Percentiles rank a stretch among this genome's conserved stretches.
phyloP scores from a whole-genome alignment of 2,888 invertebrate species.

The Leucozona laternaria region DNA sequence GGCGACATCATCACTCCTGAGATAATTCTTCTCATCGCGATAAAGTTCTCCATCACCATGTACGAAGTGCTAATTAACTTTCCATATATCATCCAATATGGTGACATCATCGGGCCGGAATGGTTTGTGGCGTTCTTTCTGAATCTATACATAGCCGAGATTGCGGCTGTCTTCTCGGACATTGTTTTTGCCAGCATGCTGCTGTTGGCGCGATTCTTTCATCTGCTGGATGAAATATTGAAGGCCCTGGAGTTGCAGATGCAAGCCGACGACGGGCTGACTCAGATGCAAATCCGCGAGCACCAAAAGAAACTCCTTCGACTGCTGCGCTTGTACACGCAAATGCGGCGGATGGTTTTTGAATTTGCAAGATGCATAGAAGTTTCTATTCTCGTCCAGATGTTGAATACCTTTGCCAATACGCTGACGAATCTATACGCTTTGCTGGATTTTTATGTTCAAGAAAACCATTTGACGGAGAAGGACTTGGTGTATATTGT shows the following conservation, averaged over 20 bases:
- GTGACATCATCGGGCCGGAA: constrained; percentile 74
- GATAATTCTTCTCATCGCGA: constrained; percentile 51
- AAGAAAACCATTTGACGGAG: constrained; percentile 11
- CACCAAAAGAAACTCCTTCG: constrained; percentile 29
- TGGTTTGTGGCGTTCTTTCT: constrained; percentile 78
- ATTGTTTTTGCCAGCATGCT: constrained; percentile 78
- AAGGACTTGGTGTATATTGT: constrained; percentile 50
- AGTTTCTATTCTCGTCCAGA: constrained; percentile 79
- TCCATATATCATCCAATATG: constrained; percentile 78
- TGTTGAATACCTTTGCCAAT: constrained; percentile 79
- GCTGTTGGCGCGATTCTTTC: constrained; percentile 77
- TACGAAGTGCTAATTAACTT: constrained; percentile 79
- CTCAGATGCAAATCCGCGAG: background rate
- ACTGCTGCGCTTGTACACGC: constrained; percentile 74
- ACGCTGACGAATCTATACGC: constrained; percentile 81
- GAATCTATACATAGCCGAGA: constrained; percentile 77
- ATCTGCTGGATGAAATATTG: constrained; percentile 76
- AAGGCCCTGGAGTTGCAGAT: constrained; percentile 1
- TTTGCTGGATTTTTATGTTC: constrained; percentile 77
- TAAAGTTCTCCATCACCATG: constrained; percentile 77
- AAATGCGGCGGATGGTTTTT: constrained; percentile 69
- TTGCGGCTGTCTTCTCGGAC: constrained; percentile 78
- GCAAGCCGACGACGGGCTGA: constrained; percentile 1
- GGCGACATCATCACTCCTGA: constrained; percentile 37
- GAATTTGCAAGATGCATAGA: constrained; percentile 77